A percentile compares a stretch with the other conserved stretches of the same genome.
phyloP scores from a whole-genome alignment of 2,797 vertebrate species.

The Urophycis tenuis region DNA sequence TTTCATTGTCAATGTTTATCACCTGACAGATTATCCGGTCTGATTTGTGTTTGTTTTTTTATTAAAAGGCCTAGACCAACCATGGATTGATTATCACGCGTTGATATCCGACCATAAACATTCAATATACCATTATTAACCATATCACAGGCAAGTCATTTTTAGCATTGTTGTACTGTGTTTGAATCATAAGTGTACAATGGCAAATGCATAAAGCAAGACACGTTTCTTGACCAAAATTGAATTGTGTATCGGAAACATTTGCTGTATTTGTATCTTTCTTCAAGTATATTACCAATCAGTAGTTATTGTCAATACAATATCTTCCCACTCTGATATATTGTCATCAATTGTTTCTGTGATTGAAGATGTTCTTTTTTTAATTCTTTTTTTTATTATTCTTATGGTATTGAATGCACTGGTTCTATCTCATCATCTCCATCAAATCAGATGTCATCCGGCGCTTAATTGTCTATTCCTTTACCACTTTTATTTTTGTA shows the following conservation, averaged over 20 bases:
- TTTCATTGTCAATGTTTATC: conserved; percentile 47
- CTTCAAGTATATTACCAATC: conserved; percentile 72
- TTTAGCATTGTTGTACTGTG: conserved; percentile 73
- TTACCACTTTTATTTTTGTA: conserved; percentile 43
- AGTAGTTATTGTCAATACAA: conserved; percentile 86
- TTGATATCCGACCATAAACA: conserved; percentile 55
- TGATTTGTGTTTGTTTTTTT: conserved; percentile 12
- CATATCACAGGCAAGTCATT: conserved; percentile 56
- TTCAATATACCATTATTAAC: conserved; percentile 62
- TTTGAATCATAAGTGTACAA: conserved; percentile 55
- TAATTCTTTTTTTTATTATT: conserved; percentile 50
- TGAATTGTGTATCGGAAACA: conserved; percentile 76
- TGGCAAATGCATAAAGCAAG: conserved; percentile 48
- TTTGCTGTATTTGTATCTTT: conserved; percentile 85
- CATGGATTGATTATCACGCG: conserved; percentile 52
- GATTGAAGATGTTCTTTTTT: conserved; percentile 42
- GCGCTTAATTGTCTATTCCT: conserved; percentile 33
- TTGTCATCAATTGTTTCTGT: conserved; percentile 60
- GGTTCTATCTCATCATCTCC: conserved; percentile 66
- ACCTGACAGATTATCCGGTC: conserved; percentile 16
- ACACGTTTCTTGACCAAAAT: conserved; percentile 81
- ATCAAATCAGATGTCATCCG: conserved; percentile 59
- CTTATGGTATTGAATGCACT: conserved; percentile 71
- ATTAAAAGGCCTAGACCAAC: conserved; percentile 57
- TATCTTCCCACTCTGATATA: conserved; percentile 72